These are phyloP conservation scores for Formica aserva DNA, from an alignment of 2,888 invertebrate species.

Conservation along the genomic window DNA sequence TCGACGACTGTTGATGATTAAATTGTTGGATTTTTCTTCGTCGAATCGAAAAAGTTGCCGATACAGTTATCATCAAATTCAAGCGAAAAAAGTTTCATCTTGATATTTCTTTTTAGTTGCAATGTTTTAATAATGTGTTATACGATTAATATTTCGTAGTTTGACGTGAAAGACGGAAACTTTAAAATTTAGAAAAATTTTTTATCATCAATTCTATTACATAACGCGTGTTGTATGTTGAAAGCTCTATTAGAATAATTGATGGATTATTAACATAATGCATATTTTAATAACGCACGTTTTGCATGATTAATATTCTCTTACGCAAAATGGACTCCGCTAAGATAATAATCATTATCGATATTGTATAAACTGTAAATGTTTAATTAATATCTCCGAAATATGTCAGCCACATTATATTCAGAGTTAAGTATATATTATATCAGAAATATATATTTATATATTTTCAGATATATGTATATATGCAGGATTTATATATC, in stretches of 20 bases:
- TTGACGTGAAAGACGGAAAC: background rate
- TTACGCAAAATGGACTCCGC: background rate
- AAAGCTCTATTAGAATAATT: background rate
- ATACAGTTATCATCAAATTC: background rate
- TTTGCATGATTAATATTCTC: background rate
- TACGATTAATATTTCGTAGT: background rate
- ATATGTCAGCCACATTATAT: background rate
- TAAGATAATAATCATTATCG: background rate
- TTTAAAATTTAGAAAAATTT: background rate
- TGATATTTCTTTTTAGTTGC: background rate
- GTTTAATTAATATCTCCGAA: background rate
- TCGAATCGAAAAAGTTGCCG: background rate
- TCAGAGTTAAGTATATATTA: background rate
- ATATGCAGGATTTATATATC: background rate
- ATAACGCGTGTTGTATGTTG: background rate
- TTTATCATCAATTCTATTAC: background rate
- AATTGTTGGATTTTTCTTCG: background rate
- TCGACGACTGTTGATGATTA: conserved; percentile 1
- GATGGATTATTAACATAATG: background rate
- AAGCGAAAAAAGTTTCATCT: background rate
- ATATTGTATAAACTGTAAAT: background rate
- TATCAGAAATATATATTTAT: background rate
- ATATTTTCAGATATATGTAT: background rate
- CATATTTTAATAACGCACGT: background rate
- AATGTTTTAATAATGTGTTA: background rate